Evolutionary conservation across 2,113 vertebrate genomes (phyloP).

Genomic region (Eonycteris spelaea): DNA sequence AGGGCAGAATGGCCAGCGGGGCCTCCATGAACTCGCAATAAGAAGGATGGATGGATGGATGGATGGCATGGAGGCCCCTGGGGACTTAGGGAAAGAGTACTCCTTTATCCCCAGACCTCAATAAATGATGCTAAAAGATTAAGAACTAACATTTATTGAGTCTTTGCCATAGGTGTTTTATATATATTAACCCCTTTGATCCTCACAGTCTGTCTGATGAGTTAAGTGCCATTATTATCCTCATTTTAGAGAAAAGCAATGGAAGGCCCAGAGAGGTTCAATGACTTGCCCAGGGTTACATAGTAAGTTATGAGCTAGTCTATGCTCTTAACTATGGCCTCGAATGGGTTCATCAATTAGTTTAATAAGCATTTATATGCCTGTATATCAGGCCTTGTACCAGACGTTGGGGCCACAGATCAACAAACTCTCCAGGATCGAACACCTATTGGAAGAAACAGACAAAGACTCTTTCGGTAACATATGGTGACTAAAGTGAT

Average conservation of each 20-base stretch:
- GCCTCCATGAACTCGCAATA: not conserved
- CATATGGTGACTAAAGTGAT: rapidly evolving
- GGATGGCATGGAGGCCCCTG: not conserved
- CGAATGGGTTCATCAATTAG: not conserved
- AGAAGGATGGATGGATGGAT: not conserved
- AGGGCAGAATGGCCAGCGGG: not conserved
- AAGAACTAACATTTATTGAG: not conserved
- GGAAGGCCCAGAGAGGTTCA: conserved; percentile 1
- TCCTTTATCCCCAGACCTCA: not conserved
- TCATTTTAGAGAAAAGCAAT: not conserved
- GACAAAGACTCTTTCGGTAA: not conserved
- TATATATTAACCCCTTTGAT: not conserved
- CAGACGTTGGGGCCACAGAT: not conserved
- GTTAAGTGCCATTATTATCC: not conserved
- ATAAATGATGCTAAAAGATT: not conserved
- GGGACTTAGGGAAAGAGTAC: not conserved
- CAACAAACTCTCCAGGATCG: not conserved
- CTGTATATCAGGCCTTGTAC: not conserved
- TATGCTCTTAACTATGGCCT: not conserved
- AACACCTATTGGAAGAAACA: not conserved
- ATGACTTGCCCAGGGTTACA: not conserved
- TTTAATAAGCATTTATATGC: not conserved
- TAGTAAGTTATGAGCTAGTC: not conserved
- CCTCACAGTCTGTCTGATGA: not conserved
- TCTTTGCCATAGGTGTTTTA: not conserved